Percentiles rank a stretch among this genome's conserved stretches.
phyloP scores from a whole-genome alignment of 2,113 vertebrate genomes.

The Entomyzon cyanotis region DNA sequence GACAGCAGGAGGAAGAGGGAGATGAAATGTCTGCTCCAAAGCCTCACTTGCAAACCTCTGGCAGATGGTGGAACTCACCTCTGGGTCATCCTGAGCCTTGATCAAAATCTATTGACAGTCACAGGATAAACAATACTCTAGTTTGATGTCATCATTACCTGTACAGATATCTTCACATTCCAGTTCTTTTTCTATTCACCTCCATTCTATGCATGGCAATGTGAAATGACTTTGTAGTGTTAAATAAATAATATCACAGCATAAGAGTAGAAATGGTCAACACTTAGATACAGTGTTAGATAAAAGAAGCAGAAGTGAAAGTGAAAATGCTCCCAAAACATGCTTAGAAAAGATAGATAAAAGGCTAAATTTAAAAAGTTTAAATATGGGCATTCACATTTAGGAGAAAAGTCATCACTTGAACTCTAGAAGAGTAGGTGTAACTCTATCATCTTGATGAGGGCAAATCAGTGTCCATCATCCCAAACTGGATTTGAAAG shows the following conservation, averaged over 20 bases:
- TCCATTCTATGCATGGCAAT: neutral
- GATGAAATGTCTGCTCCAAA: neutral
- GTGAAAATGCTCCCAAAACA: neutral
- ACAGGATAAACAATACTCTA: neutral
- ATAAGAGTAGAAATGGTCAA: neutral
- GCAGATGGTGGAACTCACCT: neutral
- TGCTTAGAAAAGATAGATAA: neutral
- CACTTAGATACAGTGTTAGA: neutral
- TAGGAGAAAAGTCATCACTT: neutral
- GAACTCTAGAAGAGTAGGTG: neutral
- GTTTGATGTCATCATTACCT: neutral
- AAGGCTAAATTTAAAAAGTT: neutral
- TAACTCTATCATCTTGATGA: neutral
- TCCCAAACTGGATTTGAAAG: neutral
- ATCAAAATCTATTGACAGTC: neutral
- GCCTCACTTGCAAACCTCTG: neutral
- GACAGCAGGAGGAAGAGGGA: neutral
- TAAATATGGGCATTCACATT: neutral
- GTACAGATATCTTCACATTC: neutral
- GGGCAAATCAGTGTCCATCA: neutral
- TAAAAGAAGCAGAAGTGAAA: neutral
- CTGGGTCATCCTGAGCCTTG: neutral
- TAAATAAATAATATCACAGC: neutral
- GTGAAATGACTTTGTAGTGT: neutral
- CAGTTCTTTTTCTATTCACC: neutral